Evolutionary conservation across 2,797 vertebrate species (phyloP).

Genomic region (Sebastes variabilis): DNA sequence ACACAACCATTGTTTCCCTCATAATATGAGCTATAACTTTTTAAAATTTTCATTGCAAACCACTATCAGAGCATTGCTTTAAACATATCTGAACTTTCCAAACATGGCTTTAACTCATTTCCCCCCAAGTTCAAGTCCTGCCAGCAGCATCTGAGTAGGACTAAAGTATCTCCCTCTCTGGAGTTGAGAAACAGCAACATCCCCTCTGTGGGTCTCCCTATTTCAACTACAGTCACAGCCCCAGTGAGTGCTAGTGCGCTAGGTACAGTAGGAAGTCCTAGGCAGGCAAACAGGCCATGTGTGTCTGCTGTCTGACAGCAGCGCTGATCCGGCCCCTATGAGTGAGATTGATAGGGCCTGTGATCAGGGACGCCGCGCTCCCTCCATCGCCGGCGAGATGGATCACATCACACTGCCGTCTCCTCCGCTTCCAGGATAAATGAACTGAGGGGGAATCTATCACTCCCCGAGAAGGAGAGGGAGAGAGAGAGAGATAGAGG

Average conservation of each 20-base stretch:
- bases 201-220: constrained; percentile 47
- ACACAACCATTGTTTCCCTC: not conserved
- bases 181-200: constrained; percentile 34
- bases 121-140: not conserved
- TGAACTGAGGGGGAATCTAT: constrained; percentile 86
- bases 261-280: constrained; percentile 79
- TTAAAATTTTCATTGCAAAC: not conserved
- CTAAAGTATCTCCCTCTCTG: constrained; percentile 24
- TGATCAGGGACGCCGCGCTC: constrained; percentile 84
- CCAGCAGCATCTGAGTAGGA: not conserved
- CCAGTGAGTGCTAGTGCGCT: constrained; percentile 57
- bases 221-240: constrained; percentile 57
- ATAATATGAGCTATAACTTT: not conserved
- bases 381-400: constrained; percentile 83
- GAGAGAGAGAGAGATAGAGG: constrained; percentile 38
- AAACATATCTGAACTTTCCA: not conserved
- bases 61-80: not conserved
- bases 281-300: constrained; percentile 67
- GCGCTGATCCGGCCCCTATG: constrained; percentile 81
- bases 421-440: constrained; percentile 86
- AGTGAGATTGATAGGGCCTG: constrained; percentile 86
- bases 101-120: constrained; percentile 4
- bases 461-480: constrained; percentile 76
- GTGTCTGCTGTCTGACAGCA: constrained; percentile 79
- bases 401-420: constrained; percentile 83